Base-by-base conservation (phyloP, 2,113 vertebrate genomes). In the Thunnus thynnus region DNA sequence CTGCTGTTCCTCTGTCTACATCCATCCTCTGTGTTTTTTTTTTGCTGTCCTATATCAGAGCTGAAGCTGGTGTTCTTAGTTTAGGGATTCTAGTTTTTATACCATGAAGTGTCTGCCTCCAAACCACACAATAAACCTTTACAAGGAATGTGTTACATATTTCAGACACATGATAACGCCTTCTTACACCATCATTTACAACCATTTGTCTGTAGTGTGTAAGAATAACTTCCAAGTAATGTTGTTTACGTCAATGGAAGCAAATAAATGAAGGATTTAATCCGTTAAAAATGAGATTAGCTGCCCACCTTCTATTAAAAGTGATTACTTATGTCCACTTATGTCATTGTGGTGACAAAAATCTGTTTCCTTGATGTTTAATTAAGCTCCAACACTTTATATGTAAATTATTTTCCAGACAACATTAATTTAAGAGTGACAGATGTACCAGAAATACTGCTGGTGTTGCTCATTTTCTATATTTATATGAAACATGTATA, bases 141-240 rank as follows among this genome's bases (percentile, higher is more conserved):
- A 85, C 20, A 48, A 80, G 85, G 92, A 93, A 92, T 92, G 89
- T 80, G 71, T 78, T 61, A 74, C 73, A 83, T 89, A 80, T 87
- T 84, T 82, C 63, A 78, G 51, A 86, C 72, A 20, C 73, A 50
- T 9, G 44, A 67, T 80, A 66, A 80, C 67, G 54, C 76, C 85
- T 78, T 22, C 72, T 44, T 25, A n/a, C 76, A 25, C 79, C 82
- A 63, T 47, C 64, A 78, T 76, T 78, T 71, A 76, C 3, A 82
- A 50, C n/a, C 63, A 30, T 50, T 70, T 74, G 68, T 85, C 81
- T 80, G 2, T 47, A 62, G 30, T 20, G 72, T 62, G 11, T 60
- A 84, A 78, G 60, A 89, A 82, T 80, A 85, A 85, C 83, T 47
- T 51, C 36, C 0, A 17, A 80, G 51, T 70, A 3, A 41, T 55